phyloP scores from a whole-genome alignment of 2,113 vertebrate species.

The Hipposideros armiger region DNA sequence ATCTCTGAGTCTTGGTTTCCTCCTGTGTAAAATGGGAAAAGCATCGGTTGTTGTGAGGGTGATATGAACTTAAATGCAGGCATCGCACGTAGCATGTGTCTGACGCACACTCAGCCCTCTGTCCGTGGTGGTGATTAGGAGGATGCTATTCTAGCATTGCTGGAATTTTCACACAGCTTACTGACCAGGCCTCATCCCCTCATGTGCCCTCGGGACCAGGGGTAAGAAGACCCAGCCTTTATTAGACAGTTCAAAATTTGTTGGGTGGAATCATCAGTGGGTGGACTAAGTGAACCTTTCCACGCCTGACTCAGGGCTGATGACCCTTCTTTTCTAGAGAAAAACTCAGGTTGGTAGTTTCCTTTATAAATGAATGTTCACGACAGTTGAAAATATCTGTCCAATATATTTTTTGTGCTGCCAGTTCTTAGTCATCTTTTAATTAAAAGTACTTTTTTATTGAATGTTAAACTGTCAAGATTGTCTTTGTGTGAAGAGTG shows the following conservation, averaged over 20 bases:
- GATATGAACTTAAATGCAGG: accelerated
- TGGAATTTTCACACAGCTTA: accelerated
- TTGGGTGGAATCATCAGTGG: background rate
- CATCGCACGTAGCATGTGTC: accelerated
- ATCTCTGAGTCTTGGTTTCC: background rate
- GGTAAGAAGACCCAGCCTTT: too few species aligned
- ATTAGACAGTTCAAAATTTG: background rate
- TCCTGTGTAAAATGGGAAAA: accelerated
- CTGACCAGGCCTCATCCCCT: background rate
- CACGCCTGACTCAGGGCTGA: accelerated
- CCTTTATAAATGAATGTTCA: background rate
- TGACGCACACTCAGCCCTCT: accelerated
- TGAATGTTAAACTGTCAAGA: constrained; percentile 76
- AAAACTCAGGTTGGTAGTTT: background rate
- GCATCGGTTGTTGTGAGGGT: accelerated
- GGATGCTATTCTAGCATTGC: accelerated
- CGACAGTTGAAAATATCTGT: constrained; percentile 22
- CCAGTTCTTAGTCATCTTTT: constrained; percentile 75
- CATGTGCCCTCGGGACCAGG: background rate
- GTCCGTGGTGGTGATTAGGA: accelerated
- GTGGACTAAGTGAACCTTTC: background rate
- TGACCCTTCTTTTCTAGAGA: background rate
- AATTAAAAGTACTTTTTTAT: constrained; percentile 81
- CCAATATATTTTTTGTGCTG: constrained; percentile 44
- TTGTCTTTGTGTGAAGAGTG: constrained; percentile 59